Conservation (phyloP, 2,888 invertebrate genomes). For the Tenthredo distinguenda region DNA sequence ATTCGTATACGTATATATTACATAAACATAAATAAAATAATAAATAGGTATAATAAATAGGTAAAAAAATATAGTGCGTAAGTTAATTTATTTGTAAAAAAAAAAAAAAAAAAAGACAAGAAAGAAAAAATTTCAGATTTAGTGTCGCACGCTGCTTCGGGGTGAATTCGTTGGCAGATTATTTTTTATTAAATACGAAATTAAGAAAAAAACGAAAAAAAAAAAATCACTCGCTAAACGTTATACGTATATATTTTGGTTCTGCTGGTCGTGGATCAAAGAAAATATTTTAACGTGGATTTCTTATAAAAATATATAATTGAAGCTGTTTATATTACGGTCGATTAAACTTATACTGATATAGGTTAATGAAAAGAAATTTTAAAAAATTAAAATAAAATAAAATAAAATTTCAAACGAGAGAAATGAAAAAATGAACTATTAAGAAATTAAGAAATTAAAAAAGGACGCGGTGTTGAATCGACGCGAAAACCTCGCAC, state of each 20-base stretch:
- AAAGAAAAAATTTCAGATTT: background rate
- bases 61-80: background rate
- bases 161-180: constrained; percentile 12
- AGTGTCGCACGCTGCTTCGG: constrained; percentile 30
- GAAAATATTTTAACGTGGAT: constrained; percentile 23
- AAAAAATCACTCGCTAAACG: constrained; percentile 17
- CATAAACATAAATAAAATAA: background rate
- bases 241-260: constrained; percentile 6
- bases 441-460: background rate
- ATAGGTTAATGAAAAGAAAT: background rate
- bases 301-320: background rate
- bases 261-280: constrained; percentile 52
- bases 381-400: background rate
- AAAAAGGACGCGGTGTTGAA: background rate
- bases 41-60: background rate
- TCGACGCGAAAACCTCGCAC: constrained; percentile 15
- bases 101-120: background rate
- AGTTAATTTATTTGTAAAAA: constrained; percentile 12
- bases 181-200: constrained; percentile 1
- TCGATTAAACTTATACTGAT: background rate
- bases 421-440: background rate
- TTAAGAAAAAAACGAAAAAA: background rate
- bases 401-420: background rate
- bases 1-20: background rate
- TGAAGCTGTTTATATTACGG: constrained; percentile 11